Evolutionary conservation across 2,113 vertebrate species (phyloP).

Genomic region (Zosterops hypoxanthus): DNA sequence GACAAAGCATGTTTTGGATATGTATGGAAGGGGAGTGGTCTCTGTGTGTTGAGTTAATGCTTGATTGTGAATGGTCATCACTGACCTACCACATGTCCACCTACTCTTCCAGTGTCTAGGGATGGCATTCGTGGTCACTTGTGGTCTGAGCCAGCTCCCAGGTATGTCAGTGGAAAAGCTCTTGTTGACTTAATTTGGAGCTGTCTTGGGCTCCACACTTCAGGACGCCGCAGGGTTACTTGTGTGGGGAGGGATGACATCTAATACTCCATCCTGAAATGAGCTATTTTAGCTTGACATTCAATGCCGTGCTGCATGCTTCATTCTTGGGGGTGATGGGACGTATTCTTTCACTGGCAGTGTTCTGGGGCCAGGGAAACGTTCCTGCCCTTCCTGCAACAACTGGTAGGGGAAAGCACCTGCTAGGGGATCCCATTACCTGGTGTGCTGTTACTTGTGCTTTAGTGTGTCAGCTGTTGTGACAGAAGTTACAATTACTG

Average conservation of each 20-base stretch:
- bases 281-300: not conserved
- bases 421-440: constrained; percentile 11
- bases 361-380: not conserved
- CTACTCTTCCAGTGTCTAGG: not conserved
- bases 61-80: not conserved
- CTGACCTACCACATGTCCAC: not conserved
- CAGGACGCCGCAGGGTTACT: not conserved
- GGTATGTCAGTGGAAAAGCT: not conserved
- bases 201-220: rapidly evolving
- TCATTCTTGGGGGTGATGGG: not conserved
- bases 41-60: not conserved
- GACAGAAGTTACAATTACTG: constrained; percentile 23
- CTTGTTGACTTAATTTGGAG: not conserved
- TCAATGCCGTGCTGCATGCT: rapidly evolving
- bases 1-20: not conserved
- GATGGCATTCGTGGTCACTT: not conserved
- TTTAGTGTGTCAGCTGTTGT: constrained; percentile 53
- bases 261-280: not conserved
- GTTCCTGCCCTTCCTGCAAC: constrained; percentile 25
- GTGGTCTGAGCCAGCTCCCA: not conserved
- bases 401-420: constrained; percentile 3
- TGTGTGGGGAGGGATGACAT: not conserved
- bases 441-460: constrained; percentile 38
- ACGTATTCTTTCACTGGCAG: not conserved
- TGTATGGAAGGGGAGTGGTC: rapidly evolving